Conservation (phyloP, 2,113 vertebrate species). For the Benitochromis conjunctus region DNA sequence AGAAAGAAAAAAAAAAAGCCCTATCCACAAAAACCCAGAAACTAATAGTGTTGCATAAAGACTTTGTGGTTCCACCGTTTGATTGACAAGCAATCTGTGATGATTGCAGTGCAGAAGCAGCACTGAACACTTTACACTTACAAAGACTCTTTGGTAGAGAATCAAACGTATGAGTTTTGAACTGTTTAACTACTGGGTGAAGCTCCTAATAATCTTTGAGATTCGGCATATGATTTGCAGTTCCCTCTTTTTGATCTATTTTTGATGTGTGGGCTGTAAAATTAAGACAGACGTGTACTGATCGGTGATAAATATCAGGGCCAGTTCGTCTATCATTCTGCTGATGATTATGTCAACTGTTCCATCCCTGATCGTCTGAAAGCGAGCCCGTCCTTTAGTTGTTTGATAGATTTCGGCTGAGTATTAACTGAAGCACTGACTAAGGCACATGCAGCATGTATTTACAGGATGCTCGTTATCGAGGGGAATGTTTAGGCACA, state of each 20-base stretch:
- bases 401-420: background rate
- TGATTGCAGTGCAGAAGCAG: background rate
- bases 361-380: background rate
- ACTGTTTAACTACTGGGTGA: background rate
- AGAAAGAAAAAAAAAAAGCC: background rate
- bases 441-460: background rate
- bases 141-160: background rate
- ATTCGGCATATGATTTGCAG: background rate
- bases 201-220: background rate
- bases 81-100: background rate
- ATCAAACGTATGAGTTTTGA: background rate
- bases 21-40: background rate
- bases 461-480: background rate
- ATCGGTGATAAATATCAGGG: background rate
- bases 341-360: background rate
- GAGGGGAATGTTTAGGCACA: slow-evolving; percentile 4
- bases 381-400: background rate
- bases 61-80: background rate
- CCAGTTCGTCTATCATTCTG: background rate
- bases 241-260: background rate
- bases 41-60: background rate
- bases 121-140: background rate
- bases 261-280: background rate
- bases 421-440: background rate
- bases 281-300: background rate